Evolutionary conservation across 2,888 invertebrate genomes (phyloP).

Genomic region (Molanna angustata): DNA sequence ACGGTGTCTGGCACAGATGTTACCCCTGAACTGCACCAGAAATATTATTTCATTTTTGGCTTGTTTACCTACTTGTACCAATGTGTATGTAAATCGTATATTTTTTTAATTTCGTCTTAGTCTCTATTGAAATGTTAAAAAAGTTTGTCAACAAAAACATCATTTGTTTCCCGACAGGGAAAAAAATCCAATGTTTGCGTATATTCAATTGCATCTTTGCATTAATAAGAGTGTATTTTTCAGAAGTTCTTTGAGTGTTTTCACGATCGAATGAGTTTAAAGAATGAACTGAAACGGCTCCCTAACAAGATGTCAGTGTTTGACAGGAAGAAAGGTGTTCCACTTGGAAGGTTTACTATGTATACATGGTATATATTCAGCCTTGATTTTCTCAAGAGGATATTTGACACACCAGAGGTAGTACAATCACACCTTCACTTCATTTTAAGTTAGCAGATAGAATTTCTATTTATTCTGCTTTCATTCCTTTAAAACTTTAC

Average conservation of each 20-base stretch:
- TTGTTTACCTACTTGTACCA: too few relatives aligned
- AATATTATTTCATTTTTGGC: too few relatives aligned
- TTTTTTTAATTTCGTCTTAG: too few relatives aligned
- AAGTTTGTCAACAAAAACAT: too few relatives aligned
- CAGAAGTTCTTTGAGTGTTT: slow-evolving; percentile 69
- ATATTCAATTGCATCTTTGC: too few relatives aligned
- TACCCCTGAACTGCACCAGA: too few relatives aligned
- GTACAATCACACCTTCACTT: slow-evolving; percentile 23
- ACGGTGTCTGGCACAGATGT: too few relatives aligned
- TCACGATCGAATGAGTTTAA: slow-evolving; percentile 60
- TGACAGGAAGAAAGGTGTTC: slow-evolving; percentile 49
- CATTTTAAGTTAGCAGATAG: neutral
- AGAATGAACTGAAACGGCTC: slow-evolving; percentile 56
- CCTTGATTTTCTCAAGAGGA: slow-evolving; percentile 67
- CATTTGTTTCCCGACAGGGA: too few relatives aligned
- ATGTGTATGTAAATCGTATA: too few relatives aligned
- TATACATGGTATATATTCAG: slow-evolving; percentile 72
- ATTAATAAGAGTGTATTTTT: slow-evolving; percentile 26
- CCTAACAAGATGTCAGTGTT: slow-evolving; percentile 64
- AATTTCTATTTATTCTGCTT: neutral
- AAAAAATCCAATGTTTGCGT: too few relatives aligned
- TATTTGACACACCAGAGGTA: slow-evolving; percentile 67
- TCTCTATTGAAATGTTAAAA: too few relatives aligned
- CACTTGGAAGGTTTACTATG: slow-evolving; percentile 64
- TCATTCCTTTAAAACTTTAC: neutral